These are phyloP conservation scores for Siderastrea siderea DNA, from an alignment of 92 coral and sea anemone species.

Conservation along the genomic window DNA sequence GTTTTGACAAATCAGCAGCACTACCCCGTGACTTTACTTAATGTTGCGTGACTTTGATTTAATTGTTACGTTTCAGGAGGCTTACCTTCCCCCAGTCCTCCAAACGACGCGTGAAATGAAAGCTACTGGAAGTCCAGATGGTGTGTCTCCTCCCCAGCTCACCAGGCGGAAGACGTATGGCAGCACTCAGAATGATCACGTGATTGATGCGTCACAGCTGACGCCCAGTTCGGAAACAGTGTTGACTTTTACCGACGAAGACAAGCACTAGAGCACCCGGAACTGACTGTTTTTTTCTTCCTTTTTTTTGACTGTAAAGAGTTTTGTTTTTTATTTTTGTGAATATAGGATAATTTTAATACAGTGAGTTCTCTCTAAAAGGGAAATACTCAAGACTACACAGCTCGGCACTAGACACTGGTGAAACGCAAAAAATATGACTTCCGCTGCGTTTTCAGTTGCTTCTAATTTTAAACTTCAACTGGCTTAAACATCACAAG, in stretches of 20 bases:
- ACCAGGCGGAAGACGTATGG: constrained; percentile 92
- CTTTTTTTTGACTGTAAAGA: not conserved
- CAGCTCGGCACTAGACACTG: not conserved
- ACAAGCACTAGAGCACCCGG: constrained; percentile 32
- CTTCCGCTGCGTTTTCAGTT: not conserved
- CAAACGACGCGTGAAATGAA: constrained; percentile 78
- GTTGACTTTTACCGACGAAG: constrained; percentile 87
- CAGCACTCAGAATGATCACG: constrained; percentile 83
- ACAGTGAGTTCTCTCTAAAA: not conserved
- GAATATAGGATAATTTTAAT: not conserved
- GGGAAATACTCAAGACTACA: not conserved
- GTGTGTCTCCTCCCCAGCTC: constrained; percentile 82
- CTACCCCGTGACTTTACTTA: too few relatives aligned
- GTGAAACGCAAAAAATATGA: not conserved
- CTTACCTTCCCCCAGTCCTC: constrained; percentile 98
- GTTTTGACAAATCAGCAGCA: too few relatives aligned
- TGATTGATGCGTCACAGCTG: constrained; percentile 90
- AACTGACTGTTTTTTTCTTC: not conserved
- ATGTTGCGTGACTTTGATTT: not conserved
- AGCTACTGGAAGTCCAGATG: constrained; percentile 54
- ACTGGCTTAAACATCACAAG: too few relatives aligned
- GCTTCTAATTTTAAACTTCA: too few relatives aligned
- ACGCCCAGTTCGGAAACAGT: constrained; percentile 92
- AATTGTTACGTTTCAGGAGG: constrained; percentile 78
- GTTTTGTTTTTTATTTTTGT: not conserved